Evolutionary conservation across 1,140 invertebrate species (phyloP).

Genomic region (Sitophilus oryzae): DNA sequence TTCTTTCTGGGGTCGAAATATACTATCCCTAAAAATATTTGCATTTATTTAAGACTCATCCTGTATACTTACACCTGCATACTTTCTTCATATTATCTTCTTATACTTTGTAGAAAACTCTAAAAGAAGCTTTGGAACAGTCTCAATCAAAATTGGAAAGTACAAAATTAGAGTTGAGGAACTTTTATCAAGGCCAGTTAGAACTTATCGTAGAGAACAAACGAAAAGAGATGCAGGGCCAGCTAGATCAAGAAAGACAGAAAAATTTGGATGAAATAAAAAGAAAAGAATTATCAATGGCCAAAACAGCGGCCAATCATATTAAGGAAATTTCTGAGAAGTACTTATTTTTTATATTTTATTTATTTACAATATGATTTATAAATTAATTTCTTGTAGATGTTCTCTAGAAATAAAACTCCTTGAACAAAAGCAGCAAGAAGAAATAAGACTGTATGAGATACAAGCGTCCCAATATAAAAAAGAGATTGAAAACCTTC

Average conservation of each 20-base stretch:
- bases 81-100: not conserved
- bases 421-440: conserved; percentile 69
- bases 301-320: conserved; percentile 63
- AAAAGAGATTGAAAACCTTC: conserved; percentile 57
- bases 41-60: too few relatives aligned
- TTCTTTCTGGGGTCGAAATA: too few relatives aligned
- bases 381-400: conserved; percentile 40
- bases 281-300: conserved; percentile 58
- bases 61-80: too few relatives aligned
- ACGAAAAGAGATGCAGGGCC: conserved; percentile 68
- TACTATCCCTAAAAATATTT: too few relatives aligned
- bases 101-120: conserved; percentile 28
- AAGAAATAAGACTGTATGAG: conserved; percentile 63
- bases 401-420: conserved; percentile 66
- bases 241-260: conserved; percentile 62
- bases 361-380: not conserved
- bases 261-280: conserved; percentile 59
- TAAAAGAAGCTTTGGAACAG: conserved; percentile 50
- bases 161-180: conserved; percentile 60
- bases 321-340: conserved; percentile 67
- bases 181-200: conserved; percentile 72
- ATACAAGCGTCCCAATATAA: conserved; percentile 60
- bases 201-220: conserved; percentile 70
- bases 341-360: conserved; percentile 45
- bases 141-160: conserved; percentile 55